These are phyloP conservation scores for Ellobium chinense DNA, from an alignment of 2,888 invertebrate genomes.

Conservation along the genomic window DNA sequence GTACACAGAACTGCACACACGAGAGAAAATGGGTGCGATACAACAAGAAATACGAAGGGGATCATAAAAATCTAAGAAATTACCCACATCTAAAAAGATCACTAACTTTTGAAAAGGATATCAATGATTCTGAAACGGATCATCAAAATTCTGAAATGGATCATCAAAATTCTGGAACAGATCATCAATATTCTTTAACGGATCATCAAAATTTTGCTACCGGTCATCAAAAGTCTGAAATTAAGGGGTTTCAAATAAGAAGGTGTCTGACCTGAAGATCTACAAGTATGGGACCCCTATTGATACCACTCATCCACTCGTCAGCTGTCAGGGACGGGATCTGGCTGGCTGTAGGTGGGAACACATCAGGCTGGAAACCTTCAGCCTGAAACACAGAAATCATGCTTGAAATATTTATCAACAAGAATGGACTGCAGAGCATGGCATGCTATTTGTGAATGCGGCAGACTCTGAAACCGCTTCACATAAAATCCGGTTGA, in stretches of 20 bases:
- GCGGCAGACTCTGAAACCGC: neutral
- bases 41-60: too few species aligned
- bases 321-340: slow-evolving; percentile 93
- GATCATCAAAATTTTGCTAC: too few species aligned
- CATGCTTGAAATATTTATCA: neutral
- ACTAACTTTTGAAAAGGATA: too few species aligned
- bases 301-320: slow-evolving; percentile 90
- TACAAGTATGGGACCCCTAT: slow-evolving; percentile 93
- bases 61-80: too few species aligned
- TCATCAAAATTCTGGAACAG: neutral
- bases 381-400: slow-evolving; percentile 85
- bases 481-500: neutral
- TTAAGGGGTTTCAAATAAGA: too few species aligned
- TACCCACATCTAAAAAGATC: too few species aligned
- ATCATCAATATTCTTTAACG: too few species aligned
- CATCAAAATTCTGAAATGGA: neutral
- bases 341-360: slow-evolving; percentile 95
- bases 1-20: too few species aligned
- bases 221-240: too few species aligned
- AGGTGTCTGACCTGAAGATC: slow-evolving; percentile 86
- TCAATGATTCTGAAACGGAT: too few species aligned
- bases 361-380: slow-evolving; percentile 97
- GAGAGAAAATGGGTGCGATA: too few species aligned
- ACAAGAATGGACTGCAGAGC: neutral
- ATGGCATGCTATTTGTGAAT: neutral